Conservation (phyloP, 2,888 invertebrate genomes). For the Ornithoptera priamus region DNA sequence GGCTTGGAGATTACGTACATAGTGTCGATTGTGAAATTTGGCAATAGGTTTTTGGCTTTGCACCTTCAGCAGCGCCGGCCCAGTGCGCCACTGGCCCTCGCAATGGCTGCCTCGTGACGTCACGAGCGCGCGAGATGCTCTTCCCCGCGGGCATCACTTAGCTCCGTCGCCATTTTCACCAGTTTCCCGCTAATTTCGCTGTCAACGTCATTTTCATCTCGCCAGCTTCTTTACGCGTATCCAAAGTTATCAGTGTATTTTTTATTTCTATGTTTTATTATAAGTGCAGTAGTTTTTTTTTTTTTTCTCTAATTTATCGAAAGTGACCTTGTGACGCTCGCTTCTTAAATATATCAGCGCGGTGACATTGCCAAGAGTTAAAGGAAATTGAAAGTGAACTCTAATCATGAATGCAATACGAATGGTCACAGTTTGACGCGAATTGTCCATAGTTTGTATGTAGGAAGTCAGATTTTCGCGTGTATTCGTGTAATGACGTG, state of each 20-base stretch:
- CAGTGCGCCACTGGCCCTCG: constrained; percentile 47
- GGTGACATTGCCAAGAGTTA: constrained; percentile 25
- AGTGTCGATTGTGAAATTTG: constrained; percentile 66
- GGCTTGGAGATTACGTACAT: constrained; percentile 35
- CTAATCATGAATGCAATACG: constrained; percentile 25
- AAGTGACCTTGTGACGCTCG: constrained; percentile 27
- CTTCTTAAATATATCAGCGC: constrained; percentile 25
- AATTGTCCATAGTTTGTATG: neutral
- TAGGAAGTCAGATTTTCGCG: neutral
- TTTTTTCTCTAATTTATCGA: constrained; percentile 18
- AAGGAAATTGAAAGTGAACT: constrained; percentile 28
- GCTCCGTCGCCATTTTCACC: constrained; percentile 31
- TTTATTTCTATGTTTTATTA: neutral
- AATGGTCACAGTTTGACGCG: neutral
- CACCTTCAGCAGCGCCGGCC: constrained; percentile 40
- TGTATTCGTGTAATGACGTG: constrained; percentile 16
- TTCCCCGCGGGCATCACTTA: constrained; percentile 55
- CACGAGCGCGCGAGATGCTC: constrained; percentile 49
- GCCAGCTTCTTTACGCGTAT: constrained; percentile 32
- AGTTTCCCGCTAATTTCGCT: constrained; percentile 29
- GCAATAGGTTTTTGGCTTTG: constrained; percentile 60
- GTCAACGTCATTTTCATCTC: constrained; percentile 30
- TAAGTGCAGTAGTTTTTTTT: constrained; percentile 1
- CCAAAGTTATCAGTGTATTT: neutral
- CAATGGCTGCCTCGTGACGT: constrained; percentile 43